phyloP scores from a whole-genome alignment of 2,888 invertebrate species.

The Eledona agricola region DNA sequence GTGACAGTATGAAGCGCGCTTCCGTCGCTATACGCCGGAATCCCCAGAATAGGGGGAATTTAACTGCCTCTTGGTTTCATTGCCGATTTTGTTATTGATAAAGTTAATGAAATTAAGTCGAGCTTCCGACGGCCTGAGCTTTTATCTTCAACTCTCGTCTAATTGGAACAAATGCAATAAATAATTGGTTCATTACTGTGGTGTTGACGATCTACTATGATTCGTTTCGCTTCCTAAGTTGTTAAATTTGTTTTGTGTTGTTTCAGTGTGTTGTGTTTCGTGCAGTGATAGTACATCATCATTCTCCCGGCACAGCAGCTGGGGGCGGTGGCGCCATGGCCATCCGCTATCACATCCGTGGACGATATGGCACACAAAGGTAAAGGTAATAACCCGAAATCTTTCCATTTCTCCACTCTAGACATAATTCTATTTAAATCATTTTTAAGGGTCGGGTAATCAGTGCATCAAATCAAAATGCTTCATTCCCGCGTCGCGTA shows the following conservation, averaged over 20 bases:
- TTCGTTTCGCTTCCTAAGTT: no score
- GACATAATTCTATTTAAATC: no score
- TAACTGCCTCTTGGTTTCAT: slow-evolving; percentile 48
- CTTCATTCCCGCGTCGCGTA: no score
- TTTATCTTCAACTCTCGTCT: neutral
- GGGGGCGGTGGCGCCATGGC: slow-evolving; percentile 83
- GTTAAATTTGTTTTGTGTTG: slow-evolving; percentile 34
- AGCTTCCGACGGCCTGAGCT: slow-evolving; percentile 10
- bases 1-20: slow-evolving; percentile 30
- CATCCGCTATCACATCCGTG: slow-evolving; percentile 78
- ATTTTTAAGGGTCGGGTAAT: no score
- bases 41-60: slow-evolving; percentile 40
- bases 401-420: neutral
- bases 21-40: slow-evolving; percentile 36
- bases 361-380: slow-evolving; percentile 90
- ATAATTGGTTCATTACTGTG: neutral
- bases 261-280: slow-evolving; percentile 37
- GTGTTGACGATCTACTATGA: no score
- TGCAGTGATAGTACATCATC: slow-evolving; percentile 55
- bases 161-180: slow-evolving; percentile 4
- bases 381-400: slow-evolving; percentile 63
- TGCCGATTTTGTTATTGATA: slow-evolving; percentile 52
- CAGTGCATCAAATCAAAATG: no score
- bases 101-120: slow-evolving; percentile 55
- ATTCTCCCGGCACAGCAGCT: slow-evolving; percentile 85